A percentile compares a stretch with the other conserved stretches of the same genome.
These are phyloP conservation scores for Pollachius pollachius DNA, from an alignment of 2,113 vertebrate genomes.

Conservation along the genomic window DNA sequence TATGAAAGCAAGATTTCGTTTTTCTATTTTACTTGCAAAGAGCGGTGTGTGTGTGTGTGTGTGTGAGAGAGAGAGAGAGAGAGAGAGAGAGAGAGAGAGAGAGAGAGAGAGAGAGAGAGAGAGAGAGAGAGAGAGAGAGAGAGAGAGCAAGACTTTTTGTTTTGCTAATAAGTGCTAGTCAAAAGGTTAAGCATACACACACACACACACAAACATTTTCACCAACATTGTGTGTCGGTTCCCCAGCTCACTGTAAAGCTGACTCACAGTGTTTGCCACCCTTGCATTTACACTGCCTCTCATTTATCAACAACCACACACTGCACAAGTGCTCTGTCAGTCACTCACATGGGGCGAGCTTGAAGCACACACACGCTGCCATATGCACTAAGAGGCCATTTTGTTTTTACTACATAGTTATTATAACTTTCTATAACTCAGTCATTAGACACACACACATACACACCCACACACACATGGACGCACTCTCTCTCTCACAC, in stretches of 20 bases:
- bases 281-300: conserved; percentile 46
- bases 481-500: conserved; percentile 26
- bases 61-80: no score
- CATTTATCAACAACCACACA: conserved; percentile 37
- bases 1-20: no score
- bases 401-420: no score
- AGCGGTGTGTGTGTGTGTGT: no score
- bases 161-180: no score
- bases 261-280: conserved; percentile 64
- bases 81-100: no score
- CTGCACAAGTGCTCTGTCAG: conserved; percentile 14
- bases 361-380: not conserved
- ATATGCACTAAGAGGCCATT: conserved; percentile 20
- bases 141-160: no score
- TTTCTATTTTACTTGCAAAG: no score
- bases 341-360: conserved; percentile 9
- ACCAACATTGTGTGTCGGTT: conserved; percentile 49
- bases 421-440: no score
- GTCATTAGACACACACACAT: conserved; percentile 13
- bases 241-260: conserved; percentile 47
- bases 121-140: no score
- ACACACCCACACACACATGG: conserved; percentile 23
- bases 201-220: conserved; percentile 30
- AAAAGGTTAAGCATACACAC: not conserved
- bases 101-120: no score